Evolutionary conservation across 2,113 vertebrate species (phyloP).

Genomic region (Psammodynastes pulverulentus): DNA sequence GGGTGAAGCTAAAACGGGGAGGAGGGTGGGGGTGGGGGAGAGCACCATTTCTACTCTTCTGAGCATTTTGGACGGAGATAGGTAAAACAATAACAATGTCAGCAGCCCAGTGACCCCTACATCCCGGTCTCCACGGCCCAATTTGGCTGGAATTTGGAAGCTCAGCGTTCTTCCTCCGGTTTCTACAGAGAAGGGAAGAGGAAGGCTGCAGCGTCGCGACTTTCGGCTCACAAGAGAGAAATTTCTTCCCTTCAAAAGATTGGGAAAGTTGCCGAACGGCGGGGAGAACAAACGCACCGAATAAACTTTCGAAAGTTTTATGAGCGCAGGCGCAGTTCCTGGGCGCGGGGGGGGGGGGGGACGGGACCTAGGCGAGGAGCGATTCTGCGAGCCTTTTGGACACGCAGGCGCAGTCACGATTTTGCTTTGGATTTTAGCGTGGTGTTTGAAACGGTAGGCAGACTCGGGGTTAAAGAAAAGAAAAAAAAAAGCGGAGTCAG

Average conservation of each 20-base stretch:
- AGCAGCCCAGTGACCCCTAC: not conserved
- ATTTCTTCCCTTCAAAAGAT: conserved; percentile 64
- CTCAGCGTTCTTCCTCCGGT: not conserved
- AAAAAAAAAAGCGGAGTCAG: conserved; percentile 22
- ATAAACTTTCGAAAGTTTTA: conserved; percentile 65
- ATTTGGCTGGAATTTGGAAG: not conserved
- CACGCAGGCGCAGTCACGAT: not conserved
- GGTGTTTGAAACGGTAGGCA: conserved; percentile 1
- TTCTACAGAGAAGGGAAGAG: not conserved
- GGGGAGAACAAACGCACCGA: conserved; percentile 48
- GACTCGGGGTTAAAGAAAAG: not conserved
- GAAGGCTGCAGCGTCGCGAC: not conserved
- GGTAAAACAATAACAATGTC: not conserved
- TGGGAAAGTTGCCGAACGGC: conserved; percentile 33
- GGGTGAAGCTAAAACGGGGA: not conserved
- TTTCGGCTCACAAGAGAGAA: conserved; percentile 44
- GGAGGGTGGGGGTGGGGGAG: not conserved
- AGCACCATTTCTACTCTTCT: not conserved
- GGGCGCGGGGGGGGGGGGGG: not conserved
- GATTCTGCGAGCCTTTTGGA: not conserved
- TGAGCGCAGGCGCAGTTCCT: conserved; percentile 42
- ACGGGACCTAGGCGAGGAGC: conserved; percentile 20
- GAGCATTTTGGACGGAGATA: no score
- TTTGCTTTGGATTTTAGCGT: not conserved
- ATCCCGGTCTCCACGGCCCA: not conserved